phyloP scores from a whole-genome alignment of 2,888 invertebrate genomes.

The Drosophila birchii region DNA sequence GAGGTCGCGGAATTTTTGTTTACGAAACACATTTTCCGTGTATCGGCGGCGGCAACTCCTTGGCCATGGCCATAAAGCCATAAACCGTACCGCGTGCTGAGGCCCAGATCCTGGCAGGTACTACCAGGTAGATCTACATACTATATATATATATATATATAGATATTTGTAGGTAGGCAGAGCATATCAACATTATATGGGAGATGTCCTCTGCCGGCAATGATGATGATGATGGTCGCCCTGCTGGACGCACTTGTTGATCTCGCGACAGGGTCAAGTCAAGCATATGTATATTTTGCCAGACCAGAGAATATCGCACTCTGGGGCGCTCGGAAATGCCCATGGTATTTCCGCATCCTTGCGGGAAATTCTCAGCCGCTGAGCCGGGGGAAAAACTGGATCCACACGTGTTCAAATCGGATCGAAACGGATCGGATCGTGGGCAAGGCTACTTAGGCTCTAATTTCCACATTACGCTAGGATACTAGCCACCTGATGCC shows the following conservation, averaged over 20 bases:
- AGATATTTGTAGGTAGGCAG: neutral
- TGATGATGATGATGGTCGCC: slow-evolving; percentile 36
- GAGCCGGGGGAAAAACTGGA: slow-evolving; percentile 42
- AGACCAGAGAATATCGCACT: slow-evolving; percentile 7
- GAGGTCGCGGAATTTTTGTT: slow-evolving; percentile 53
- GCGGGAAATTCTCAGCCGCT: slow-evolving; percentile 51
- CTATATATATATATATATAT: neutral
- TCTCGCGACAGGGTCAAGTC: slow-evolving; percentile 54
- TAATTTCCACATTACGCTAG: slow-evolving; percentile 40
- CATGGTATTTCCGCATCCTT: slow-evolving; percentile 48
- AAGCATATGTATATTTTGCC: slow-evolving; percentile 14
- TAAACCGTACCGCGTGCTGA: slow-evolving; percentile 45
- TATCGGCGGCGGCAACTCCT: slow-evolving; percentile 59
- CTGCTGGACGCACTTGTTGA: slow-evolving; percentile 60
- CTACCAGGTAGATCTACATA: neutral
- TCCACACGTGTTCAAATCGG: slow-evolving; percentile 28
- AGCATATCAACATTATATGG: neutral
- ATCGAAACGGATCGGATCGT: slow-evolving; percentile 6
- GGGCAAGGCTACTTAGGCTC: slow-evolving; percentile 47
- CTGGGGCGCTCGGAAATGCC: slow-evolving; percentile 50
- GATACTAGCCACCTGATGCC: slow-evolving; percentile 53
- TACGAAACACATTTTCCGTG: slow-evolving; percentile 73
- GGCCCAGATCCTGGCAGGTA: neutral
- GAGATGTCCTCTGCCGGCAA: neutral
- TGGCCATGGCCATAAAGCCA: slow-evolving; percentile 50